Base-by-base conservation (phyloP, 2,888 invertebrate species). In the Syrista parreyssii region DNA sequence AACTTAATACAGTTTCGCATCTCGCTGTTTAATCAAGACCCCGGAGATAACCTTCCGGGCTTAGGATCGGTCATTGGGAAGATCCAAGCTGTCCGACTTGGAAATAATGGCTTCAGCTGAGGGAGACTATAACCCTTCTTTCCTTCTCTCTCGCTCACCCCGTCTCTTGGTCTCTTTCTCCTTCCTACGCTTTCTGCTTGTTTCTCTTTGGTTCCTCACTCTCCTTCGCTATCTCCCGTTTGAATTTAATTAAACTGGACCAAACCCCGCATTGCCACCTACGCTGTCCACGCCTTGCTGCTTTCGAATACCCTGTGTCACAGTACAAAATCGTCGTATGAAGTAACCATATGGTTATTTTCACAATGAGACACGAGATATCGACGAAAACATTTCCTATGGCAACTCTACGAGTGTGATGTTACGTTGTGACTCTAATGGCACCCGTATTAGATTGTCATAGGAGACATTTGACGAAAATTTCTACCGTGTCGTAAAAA, bases 231-330 rank as follows among this genome's bases (percentile, higher is more conserved):
- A 31, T 31, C 71, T 71, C 78, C 34, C 40, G 69, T 68, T 78
- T 78, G 75, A 76, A 75, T 75, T 78, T 78, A 78, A 78, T 75
- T 76, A 75, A 77, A 75, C 78, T 68, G 68, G 40, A 73, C 55
- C 23, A 55, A 55, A 71, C 30, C 30, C 71, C 32, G 71, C 55
- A 36, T 31, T 73, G 68, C 68, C 71, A 68, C 74, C 74, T 68
- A 33, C 68, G 75, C 73, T 68, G 71, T 40, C 73, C 71, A 55
- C 33, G 75, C 68, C 78, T 71, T 68, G 75, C 68, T 72, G 75
- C 68, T 72, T 72, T 74, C 71, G 34, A 55, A 55, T 55, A 55
- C 55, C 23, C 55, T 55, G 55, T 9, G 23, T 23, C 23, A 1
- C 2, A 23, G 23, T 55, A 55, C 55, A 23, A 55, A 55, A 55